phyloP scores from a whole-genome alignment of 2,888 invertebrate species.

The Heliconius aoede region DNA sequence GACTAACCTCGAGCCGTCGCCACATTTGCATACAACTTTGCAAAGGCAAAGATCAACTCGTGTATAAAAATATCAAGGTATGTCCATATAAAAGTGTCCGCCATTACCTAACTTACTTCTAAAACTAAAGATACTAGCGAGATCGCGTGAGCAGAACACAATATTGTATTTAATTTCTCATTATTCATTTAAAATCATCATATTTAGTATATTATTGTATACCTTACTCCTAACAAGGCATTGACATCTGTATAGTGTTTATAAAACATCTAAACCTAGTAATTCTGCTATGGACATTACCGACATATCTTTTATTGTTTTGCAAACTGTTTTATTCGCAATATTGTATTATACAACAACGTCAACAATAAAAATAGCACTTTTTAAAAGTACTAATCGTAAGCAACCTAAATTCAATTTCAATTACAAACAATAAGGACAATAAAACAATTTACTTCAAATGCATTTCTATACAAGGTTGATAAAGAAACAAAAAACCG shows the following conservation, averaged over 20 bases:
- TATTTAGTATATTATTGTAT: conserved; percentile 54
- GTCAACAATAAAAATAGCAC: background rate
- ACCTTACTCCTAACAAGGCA: conserved; percentile 77
- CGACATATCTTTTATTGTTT: conserved; percentile 25
- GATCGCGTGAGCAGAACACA: conserved; percentile 83
- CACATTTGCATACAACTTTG: conserved; percentile 64
- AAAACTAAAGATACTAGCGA: conserved; percentile 82
- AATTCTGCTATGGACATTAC: conserved; percentile 56
- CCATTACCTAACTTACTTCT: conserved; percentile 71
- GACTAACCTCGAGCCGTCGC: conserved; percentile 56
- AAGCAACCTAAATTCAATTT: background rate
- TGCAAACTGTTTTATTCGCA: conserved; percentile 29
- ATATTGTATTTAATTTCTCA: conserved; percentile 47
- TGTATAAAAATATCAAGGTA: conserved; percentile 22
- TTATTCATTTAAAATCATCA: conserved; percentile 29
- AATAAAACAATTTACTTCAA: conserved; percentile 37
- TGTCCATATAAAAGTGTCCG: conserved; percentile 16
- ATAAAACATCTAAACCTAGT: conserved; percentile 59
- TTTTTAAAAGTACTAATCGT: background rate
- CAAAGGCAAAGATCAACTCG: conserved; percentile 18
- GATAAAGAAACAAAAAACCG: conserved; percentile 31
- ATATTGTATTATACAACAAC: background rate
- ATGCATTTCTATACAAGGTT: conserved; percentile 10
- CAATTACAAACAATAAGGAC: background rate
- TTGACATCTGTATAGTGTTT: conserved; percentile 70